Conservation (phyloP, 2,113 vertebrate species). For the Scatophagus argus region DNA sequence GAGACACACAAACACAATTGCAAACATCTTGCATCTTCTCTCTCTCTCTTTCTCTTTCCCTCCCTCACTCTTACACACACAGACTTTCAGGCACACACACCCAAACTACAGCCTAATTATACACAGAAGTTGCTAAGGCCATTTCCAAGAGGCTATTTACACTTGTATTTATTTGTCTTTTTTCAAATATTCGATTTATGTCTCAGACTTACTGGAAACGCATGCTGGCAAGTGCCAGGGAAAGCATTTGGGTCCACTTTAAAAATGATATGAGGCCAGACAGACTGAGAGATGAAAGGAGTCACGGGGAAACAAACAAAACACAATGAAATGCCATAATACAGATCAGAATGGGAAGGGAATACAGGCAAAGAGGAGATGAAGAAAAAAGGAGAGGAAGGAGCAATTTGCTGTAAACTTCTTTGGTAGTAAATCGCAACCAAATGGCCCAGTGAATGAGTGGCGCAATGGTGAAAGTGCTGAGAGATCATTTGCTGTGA, state of each 20-base stretch:
- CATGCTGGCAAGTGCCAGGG: slow-evolving; percentile 75
- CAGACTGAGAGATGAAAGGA: slow-evolving; percentile 84
- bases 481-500: slow-evolving; percentile 68
- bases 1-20: slow-evolving; percentile 61
- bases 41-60: not conserved
- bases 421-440: slow-evolving; percentile 81
- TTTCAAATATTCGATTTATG: slow-evolving; percentile 83
- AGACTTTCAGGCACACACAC: slow-evolving; percentile 50
- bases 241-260: slow-evolving; percentile 88
- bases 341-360: slow-evolving; percentile 75
- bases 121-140: slow-evolving; percentile 76
- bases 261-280: slow-evolving; percentile 85
- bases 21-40: slow-evolving; percentile 53
- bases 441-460: slow-evolving; percentile 75
- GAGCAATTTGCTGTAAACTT: slow-evolving; percentile 78
- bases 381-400: slow-evolving; percentile 69
- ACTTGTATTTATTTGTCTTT: slow-evolving; percentile 83
- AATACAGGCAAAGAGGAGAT: slow-evolving; percentile 53
- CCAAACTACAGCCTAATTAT: slow-evolving; percentile 76
- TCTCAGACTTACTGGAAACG: slow-evolving; percentile 84
- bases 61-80: not conserved
- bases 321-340: slow-evolving; percentile 82
- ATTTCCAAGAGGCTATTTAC: slow-evolving; percentile 80
- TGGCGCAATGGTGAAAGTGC: slow-evolving; percentile 70
- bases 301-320: slow-evolving; percentile 82